Evolutionary conservation across 1,140 invertebrate genomes (phyloP), one percentile per base, ranked within the genome.

Genomic region (Drosophila asahinai): DNA sequence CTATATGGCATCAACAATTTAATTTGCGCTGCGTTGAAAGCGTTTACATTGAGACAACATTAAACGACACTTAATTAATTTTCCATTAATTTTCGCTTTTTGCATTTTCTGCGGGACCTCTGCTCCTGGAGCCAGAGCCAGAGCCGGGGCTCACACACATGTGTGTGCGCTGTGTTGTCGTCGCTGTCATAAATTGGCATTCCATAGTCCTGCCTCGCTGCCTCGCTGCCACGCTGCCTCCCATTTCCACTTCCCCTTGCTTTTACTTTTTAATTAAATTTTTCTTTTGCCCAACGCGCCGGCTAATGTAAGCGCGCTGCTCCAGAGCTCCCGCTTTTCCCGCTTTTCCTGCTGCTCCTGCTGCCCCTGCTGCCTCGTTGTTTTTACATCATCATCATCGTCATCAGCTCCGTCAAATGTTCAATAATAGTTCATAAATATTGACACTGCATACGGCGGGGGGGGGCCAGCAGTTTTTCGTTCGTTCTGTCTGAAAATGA

Each of bases 31-130:
- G 83, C 83, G 84, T 78, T 87, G 83, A 87, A 87, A 87, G 83
- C 83, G 83, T 87, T 87, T 87, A 83, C 84, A 89, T 87, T 87
- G 83, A 89, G 83, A 87, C 83, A 87, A 83, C 83, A 87, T 87
- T 87, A 87, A 87, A 80, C 77, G 83, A 77, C 83, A 87, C 83
- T 87, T 87, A 87, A 87, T 87, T 87, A 87, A 87, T 87, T 87
- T 87, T 87, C 83, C 83, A 87, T 87, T 87, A 80, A 87, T 87
- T 87, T 87, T 80, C 58, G 54, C 79, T 73, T 67, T 86, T 82
- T 59, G 36, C 57, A 45, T 77, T 57, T 57, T 58, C 43, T 64
- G 49, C 64, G 61, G 33, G 38, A 40, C 38, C 36, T 68, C 58
- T 43, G 58, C 49, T 33, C 9, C 45, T 9, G 60, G 30, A 36